Percentiles rank a stretch among this genome's conserved stretches.
Evolutionary conservation across 2,797 vertebrate species (phyloP).

Genomic region (Darevskia nairensis): DNA sequence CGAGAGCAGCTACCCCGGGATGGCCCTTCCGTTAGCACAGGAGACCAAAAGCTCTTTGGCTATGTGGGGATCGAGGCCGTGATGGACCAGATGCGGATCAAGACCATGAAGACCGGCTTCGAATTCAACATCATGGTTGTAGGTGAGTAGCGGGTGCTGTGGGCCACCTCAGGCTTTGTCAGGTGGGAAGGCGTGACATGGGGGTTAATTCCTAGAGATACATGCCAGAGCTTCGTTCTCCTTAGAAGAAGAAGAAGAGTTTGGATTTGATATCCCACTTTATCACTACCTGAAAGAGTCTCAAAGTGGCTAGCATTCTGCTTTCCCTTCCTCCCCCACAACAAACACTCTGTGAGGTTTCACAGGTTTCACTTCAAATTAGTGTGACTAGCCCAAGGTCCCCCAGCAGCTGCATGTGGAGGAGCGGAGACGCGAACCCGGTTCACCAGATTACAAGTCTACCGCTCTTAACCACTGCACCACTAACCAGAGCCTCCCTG

Average conservation of each 20-base stretch:
- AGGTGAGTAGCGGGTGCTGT: constrained; percentile 73
- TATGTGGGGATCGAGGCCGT: constrained; percentile 95
- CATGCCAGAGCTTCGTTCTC: background rate
- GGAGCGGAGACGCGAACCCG: too few relatives aligned
- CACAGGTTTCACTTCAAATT: too few relatives aligned
- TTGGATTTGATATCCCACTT: too few relatives aligned
- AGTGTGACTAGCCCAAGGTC: too few relatives aligned
- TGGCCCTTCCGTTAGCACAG: constrained; percentile 31
- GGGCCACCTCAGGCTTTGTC: too few relatives aligned
- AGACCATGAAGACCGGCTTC: constrained; percentile 94
- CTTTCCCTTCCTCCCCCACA: too few relatives aligned
- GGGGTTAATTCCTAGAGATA: background rate
- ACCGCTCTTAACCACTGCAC: too few relatives aligned
- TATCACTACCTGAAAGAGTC: too few relatives aligned
- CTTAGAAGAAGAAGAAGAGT: background rate
- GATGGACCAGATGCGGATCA: constrained; percentile 93
- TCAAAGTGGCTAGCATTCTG: too few relatives aligned
- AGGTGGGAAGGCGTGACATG: background rate
- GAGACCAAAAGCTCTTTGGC: constrained; percentile 82
- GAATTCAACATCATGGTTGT: constrained; percentile 99
- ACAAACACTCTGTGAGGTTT: too few relatives aligned
- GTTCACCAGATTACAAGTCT: too few relatives aligned
- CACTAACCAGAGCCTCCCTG: background rate
- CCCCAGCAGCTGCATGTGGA: too few relatives aligned
- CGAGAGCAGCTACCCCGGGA: constrained; percentile 30